phyloP scores from a whole-genome alignment of 64 coral and sea anemone species.

The Stichodactyla helianthus region DNA sequence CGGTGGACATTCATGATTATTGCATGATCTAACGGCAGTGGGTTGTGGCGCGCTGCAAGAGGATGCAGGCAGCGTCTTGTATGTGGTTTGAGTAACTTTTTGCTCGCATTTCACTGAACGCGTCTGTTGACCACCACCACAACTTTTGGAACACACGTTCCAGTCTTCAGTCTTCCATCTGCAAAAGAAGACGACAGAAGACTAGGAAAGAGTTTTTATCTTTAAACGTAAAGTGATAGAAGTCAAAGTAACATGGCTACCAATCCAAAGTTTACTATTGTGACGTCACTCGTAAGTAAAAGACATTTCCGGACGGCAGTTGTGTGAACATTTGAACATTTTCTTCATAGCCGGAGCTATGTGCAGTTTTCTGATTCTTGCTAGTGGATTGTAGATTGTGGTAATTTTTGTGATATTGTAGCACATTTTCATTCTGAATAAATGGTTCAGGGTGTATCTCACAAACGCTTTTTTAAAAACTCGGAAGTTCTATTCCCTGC shows the following conservation, averaged over 20 bases:
- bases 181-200: not conserved
- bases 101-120: conserved; percentile 55
- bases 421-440: too few species aligned
- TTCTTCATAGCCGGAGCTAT: too few species aligned
- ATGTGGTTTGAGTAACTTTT: conserved; percentile 14
- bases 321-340: too few species aligned
- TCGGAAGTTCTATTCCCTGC: too few species aligned
- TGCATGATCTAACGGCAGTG: not conserved
- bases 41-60: not conserved
- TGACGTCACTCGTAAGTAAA: too few species aligned
- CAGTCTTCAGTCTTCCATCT: conserved; percentile 57
- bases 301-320: too few species aligned
- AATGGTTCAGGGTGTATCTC: too few species aligned
- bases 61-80: not conserved
- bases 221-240: not conserved
- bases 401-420: too few species aligned
- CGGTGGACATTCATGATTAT: conserved; percentile 43
- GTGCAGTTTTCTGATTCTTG: too few species aligned
- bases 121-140: conserved; percentile 57
- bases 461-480: too few species aligned
- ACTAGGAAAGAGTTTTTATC: not conserved
- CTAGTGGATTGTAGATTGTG: too few species aligned
- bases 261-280: too few species aligned
- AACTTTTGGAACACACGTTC: conserved; percentile 47
- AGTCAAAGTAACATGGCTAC: not conserved